Percentiles rank a stretch among this genome's conserved stretches.
phyloP scores from a whole-genome alignment of 2,888 invertebrate species.

The Agonum fuliginosum region DNA sequence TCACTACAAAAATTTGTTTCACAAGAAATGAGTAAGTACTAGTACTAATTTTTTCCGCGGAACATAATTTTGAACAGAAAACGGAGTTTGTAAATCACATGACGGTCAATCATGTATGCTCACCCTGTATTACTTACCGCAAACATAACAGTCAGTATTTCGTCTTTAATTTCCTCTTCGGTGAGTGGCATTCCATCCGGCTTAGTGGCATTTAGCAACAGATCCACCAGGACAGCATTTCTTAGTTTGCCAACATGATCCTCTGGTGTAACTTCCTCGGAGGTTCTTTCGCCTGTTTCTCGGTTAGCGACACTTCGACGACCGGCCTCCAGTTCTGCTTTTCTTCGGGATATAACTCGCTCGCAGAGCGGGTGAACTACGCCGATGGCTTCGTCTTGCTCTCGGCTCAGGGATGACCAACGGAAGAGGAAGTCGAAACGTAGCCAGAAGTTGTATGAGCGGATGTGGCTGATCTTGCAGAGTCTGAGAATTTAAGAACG shows the following conservation, averaged over 20 bases:
- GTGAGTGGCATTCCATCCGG: conserved; percentile 62
- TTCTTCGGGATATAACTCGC: conserved; percentile 63
- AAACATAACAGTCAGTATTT: conserved; percentile 66
- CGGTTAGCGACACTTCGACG: background rate
- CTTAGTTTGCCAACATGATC: background rate
- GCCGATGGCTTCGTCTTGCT: conserved; percentile 63
- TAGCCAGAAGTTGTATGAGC: conserved; percentile 64
- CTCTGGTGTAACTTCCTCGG: background rate
- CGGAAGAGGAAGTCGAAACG: conserved; percentile 63
- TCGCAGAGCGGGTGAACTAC: conserved; percentile 64
- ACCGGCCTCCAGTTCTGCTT: conserved; percentile 60
- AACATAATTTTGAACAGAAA: too few species aligned
- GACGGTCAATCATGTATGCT: too few species aligned
- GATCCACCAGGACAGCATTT: conserved; percentile 61
- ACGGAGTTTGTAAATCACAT: too few species aligned
- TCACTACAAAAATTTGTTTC: too few species aligned
- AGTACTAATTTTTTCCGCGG: too few species aligned
- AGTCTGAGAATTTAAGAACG: conserved; percentile 61
- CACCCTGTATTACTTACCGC: conserved; percentile 61
- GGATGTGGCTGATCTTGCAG: conserved; percentile 60
- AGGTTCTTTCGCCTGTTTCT: conserved; percentile 60
- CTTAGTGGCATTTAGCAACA: conserved; percentile 62
- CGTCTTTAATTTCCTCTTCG: conserved; percentile 65
- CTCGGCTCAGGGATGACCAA: conserved; percentile 63
- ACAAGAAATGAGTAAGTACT: too few species aligned